These are phyloP conservation scores for Ptyas mucosa DNA, from an alignment of 2,113 vertebrate genomes.

Conservation along the genomic window DNA sequence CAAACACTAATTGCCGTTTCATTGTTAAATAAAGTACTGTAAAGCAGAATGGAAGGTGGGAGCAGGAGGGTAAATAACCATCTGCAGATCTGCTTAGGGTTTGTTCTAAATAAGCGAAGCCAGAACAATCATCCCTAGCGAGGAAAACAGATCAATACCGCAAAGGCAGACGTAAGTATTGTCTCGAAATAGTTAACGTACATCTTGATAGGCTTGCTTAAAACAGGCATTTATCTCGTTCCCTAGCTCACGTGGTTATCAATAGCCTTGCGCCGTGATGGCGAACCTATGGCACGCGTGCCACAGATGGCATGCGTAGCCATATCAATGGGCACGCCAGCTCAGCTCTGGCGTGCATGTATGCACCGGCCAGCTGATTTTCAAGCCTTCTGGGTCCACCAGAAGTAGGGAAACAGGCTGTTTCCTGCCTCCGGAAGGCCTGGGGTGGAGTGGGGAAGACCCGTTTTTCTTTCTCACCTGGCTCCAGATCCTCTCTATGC, in stretches of 20 bases:
- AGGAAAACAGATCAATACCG: neutral
- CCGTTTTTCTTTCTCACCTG: too few relatives aligned
- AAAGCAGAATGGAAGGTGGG: conserved; percentile 29
- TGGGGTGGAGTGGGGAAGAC: too few relatives aligned
- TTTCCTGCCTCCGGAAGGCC: too few relatives aligned
- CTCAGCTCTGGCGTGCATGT: too few relatives aligned
- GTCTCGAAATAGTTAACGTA: neutral
- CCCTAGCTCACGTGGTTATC: conserved; percentile 18
- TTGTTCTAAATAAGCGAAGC: conserved; percentile 8
- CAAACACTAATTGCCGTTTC: conserved; percentile 56
- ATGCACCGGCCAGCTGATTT: too few relatives aligned
- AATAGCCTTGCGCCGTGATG: conserved; percentile 17
- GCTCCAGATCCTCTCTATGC: too few relatives aligned
- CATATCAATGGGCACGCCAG: too few relatives aligned
- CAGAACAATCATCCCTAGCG: conserved; percentile 20
- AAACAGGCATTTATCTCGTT: conserved; percentile 45
- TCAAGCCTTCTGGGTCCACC: too few relatives aligned
- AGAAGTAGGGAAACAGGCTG: too few relatives aligned
- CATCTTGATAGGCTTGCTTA: neutral
- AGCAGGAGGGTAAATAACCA: conserved; percentile 11
- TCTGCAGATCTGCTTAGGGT: neutral
- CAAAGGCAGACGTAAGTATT: conserved; percentile 33
- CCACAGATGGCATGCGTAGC: too few relatives aligned
- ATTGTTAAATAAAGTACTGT: conserved; percentile 33
- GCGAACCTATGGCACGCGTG: too few relatives aligned